phyloP scores from a whole-genome alignment of 1,140 invertebrate species.

The Branchinecta lynchi region DNA sequence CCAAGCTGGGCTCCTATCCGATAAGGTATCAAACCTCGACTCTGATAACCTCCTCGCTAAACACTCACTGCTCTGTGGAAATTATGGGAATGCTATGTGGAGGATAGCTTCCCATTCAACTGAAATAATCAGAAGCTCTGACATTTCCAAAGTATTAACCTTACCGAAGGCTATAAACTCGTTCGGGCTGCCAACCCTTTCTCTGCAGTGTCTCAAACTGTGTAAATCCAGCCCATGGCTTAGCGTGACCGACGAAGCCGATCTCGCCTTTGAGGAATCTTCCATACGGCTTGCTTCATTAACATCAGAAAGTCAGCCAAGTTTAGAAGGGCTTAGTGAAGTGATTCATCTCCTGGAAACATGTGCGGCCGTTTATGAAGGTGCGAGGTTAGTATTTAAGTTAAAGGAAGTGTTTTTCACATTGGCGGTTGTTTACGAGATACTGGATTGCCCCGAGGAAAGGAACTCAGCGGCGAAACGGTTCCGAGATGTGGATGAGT shows the following conservation, averaged over 20 bases:
- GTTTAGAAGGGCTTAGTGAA: too few relatives aligned
- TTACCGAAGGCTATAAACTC: too few relatives aligned
- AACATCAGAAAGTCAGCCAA: too few relatives aligned
- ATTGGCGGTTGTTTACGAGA: neutral
- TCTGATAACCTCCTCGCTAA: neutral
- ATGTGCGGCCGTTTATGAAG: neutral
- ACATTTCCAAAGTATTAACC: too few relatives aligned
- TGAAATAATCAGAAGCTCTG: too few relatives aligned
- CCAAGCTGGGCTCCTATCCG: neutral
- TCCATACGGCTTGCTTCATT: too few relatives aligned
- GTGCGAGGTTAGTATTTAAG: neutral
- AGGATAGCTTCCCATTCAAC: neutral
- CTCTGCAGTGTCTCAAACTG: too few relatives aligned
- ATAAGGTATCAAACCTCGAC: neutral
- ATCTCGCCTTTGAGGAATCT: too few relatives aligned
- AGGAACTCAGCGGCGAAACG: neutral
- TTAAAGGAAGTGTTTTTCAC: neutral
- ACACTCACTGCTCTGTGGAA: neutral
- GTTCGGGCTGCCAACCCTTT: too few relatives aligned
- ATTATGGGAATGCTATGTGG: constrained; percentile 3
- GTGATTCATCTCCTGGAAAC: neutral
- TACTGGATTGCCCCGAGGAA: neutral
- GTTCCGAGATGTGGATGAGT: neutral
- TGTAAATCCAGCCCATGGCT: too few relatives aligned
- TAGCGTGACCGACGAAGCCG: too few relatives aligned